Evolutionary conservation across 2,113 vertebrate species (phyloP), one percentile per base, ranked within the genome.

Genomic region (Pogona vitticeps): DNA sequence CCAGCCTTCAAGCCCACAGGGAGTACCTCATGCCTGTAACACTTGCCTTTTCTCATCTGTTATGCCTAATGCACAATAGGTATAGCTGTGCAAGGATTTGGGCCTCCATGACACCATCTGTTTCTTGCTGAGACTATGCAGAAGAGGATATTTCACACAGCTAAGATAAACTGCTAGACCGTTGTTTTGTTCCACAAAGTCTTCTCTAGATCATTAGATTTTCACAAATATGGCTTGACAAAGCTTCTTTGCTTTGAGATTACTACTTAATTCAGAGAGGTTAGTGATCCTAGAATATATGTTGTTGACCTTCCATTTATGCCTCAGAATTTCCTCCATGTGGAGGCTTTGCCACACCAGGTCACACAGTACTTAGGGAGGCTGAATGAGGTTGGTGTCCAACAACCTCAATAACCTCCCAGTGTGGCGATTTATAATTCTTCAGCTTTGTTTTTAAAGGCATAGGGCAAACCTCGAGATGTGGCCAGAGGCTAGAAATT

Each of bases 21-120:
- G 83, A 91, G 82, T 58, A 59, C 21, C 40, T 79, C 0, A 78
- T 90, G 89, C 46, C 20, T 80, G 73, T 85, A 46, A 63, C 15
- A 56, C 58, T 86, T 75, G 80, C 61, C 7, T n/a, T 84, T 21
- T 1, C 85, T 87, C 71, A 26, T 6, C 82, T 2, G 1, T 83
- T 78, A 87, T 9, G 89, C 63, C 91, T 90, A 82, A 91, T 88
- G 89, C 85, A 89, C 91, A 95, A 92, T 23, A 91, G 95, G 88
- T 31, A 73, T 46, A 36, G 2, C 26, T 91, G 89, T 90, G 76
- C 71, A 85, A 82, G 88, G 87, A 89, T 88, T 73, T 72, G 68
- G 84, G 92, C 93, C 95, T 90, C 91, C 75, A 75, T 61, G 68
- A 89, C 56, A 94, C 94, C 90, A 93, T 94, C 95, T 95, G 96